Conservation (phyloP, 2,113 vertebrate genomes). For the Fregetta grallaria region DNA sequence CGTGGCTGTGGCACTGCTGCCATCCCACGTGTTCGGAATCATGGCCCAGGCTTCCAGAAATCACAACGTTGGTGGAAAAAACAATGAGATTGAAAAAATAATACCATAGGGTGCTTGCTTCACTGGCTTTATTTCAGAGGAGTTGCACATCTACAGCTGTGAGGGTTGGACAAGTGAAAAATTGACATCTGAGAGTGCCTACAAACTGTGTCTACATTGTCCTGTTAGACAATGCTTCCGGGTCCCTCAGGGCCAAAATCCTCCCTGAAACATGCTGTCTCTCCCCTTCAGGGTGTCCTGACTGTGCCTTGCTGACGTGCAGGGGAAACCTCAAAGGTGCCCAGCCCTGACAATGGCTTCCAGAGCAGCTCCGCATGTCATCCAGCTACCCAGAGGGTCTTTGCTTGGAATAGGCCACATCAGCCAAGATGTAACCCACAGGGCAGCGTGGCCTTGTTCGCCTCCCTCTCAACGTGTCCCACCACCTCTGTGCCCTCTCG, state of each 20-base stretch:
- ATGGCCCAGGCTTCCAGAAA: not conserved
- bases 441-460: not conserved
- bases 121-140: not conserved
- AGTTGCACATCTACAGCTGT: not conserved
- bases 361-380: not conserved
- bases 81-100: not conserved
- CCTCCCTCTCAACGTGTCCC: not conserved
- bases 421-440: not conserved
- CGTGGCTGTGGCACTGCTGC: accelerated
- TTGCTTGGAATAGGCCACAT: not conserved
- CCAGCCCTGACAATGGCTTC: constrained; percentile 38
- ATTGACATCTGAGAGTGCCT: constrained; percentile 12
- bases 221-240: constrained; percentile 48
- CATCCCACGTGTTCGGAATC: not conserved
- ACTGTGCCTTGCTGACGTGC: constrained; percentile 3
- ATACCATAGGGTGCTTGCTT: not conserved
- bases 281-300: constrained; percentile 27
- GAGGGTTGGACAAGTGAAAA: not conserved
- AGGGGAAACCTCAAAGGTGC: constrained; percentile 47
- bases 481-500: not conserved
- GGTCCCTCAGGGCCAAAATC: constrained; percentile 18
- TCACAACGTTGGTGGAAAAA: not conserved
- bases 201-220: constrained; percentile 21
- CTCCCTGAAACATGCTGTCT: not conserved
- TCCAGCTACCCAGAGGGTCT: not conserved